Evolutionary conservation across 2,797 vertebrate genomes (phyloP).

Genomic region (Triplophysa yarkandensis): DNA sequence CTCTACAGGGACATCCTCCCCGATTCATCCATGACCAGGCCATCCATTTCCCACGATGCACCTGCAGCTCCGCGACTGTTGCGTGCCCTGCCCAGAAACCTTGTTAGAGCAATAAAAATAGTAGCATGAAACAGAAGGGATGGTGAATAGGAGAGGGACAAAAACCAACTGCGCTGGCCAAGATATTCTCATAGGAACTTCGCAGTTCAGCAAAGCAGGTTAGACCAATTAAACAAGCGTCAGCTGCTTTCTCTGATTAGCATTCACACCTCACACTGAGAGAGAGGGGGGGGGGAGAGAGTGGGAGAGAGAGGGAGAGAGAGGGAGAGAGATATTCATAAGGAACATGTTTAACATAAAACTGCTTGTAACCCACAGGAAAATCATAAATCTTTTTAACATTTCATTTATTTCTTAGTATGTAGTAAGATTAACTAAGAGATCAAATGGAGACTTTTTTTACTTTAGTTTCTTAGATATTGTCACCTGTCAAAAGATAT

Average conservation of each 20-base stretch:
- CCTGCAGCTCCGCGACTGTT: slow-evolving; percentile 26
- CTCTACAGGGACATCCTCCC: slow-evolving; percentile 17
- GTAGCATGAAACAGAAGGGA: slow-evolving; percentile 47
- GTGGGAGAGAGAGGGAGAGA: slow-evolving; percentile 5
- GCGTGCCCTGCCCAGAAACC: slow-evolving; percentile 34
- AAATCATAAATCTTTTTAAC: background rate
- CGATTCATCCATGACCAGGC: background rate
- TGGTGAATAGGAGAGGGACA: slow-evolving; percentile 34
- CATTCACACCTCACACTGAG: slow-evolving; percentile 46
- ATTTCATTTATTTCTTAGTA: background rate
- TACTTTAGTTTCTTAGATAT: background rate
- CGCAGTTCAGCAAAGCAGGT: slow-evolving; percentile 57
- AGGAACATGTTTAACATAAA: slow-evolving; percentile 27
- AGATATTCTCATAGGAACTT: slow-evolving; percentile 33
- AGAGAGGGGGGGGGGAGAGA: slow-evolving; percentile 11
- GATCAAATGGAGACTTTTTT: background rate
- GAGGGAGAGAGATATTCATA: slow-evolving; percentile 5
- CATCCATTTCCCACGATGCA: slow-evolving; percentile 51
- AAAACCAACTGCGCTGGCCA: slow-evolving; percentile 21
- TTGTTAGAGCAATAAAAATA: slow-evolving; percentile 58
- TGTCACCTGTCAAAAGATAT: background rate
- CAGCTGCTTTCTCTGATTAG: slow-evolving; percentile 57
- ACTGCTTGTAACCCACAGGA: background rate
- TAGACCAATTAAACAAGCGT: slow-evolving; percentile 58
- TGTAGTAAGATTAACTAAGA: background rate